Percentiles rank a stretch among this genome's conserved stretches.
Evolutionary conservation across 2,797 vertebrate species (phyloP).

Genomic region (Esox lucius): DNA sequence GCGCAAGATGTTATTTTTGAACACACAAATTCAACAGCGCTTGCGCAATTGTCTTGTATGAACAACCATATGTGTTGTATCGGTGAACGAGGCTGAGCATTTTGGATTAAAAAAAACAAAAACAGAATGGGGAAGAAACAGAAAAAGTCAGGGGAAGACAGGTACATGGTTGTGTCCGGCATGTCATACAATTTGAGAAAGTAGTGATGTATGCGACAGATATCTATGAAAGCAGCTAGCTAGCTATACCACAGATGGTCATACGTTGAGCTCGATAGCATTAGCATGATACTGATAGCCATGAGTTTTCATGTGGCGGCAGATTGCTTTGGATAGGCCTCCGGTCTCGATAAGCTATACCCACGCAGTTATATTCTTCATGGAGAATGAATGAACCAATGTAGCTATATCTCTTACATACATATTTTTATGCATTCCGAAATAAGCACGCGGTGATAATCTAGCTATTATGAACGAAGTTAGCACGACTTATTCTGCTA

Average conservation of each 20-base stretch:
- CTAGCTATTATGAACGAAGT: neutral
- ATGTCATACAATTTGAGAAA: neutral
- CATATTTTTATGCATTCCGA: neutral
- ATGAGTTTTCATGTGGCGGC: conserved; percentile 17
- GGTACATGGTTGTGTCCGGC: conserved; percentile 50
- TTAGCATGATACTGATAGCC: neutral
- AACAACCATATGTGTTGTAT: conserved; percentile 42
- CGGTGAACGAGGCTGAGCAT: conserved; percentile 34
- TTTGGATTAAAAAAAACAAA: conserved; percentile 26
- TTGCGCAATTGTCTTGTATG: conserved; percentile 32
- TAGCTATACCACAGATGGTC: neutral
- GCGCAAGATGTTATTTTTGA: conserved; percentile 6
- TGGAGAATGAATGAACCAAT: neutral
- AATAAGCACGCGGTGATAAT: neutral
- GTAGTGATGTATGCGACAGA: neutral
- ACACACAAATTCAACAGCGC: conserved; percentile 19
- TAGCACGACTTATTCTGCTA: neutral
- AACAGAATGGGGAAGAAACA: conserved; percentile 78
- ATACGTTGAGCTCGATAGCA: neutral
- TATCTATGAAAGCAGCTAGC: neutral
- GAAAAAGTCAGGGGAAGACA: conserved; percentile 78
- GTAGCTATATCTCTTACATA: neutral
- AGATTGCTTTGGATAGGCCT: conserved; percentile 10
- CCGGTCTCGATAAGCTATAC: neutral
- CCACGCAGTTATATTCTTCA: neutral